phyloP scores from a whole-genome alignment of 2,797 vertebrate genomes.

The Poecilia velifera region DNA sequence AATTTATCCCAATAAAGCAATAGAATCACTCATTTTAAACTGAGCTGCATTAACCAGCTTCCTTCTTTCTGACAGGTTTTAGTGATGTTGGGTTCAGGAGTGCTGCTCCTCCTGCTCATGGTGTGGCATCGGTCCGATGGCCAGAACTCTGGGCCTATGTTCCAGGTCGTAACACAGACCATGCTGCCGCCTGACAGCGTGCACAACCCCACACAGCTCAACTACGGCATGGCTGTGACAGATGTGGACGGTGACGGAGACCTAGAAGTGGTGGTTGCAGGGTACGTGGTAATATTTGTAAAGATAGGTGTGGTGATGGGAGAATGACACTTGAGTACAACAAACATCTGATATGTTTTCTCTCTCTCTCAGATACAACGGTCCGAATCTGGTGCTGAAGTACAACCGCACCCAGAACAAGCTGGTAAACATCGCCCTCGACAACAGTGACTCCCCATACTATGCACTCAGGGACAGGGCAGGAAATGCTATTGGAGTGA shows the following conservation, averaged over 20 bases:
- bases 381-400: slow-evolving; percentile 94
- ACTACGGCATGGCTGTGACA: slow-evolving; percentile 93
- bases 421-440: slow-evolving; percentile 88
- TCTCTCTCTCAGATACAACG: slow-evolving; percentile 85
- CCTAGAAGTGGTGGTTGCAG: slow-evolving; percentile 91
- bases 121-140: slow-evolving; percentile 48
- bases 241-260: slow-evolving; percentile 91
- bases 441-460: slow-evolving; percentile 87
- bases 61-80: slow-evolving; percentile 26
- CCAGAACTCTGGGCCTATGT: slow-evolving; percentile 80
- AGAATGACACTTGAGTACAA: neutral
- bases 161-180: slow-evolving; percentile 81
- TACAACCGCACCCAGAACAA: slow-evolving; percentile 80
- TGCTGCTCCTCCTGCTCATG: slow-evolving; percentile 63
- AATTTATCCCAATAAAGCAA: neutral
- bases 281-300: slow-evolving; percentile 77
- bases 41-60: neutral
- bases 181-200: slow-evolving; percentile 87
- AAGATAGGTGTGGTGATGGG: neutral
- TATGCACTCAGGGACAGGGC: slow-evolving; percentile 87
- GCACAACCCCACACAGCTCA: slow-evolving; percentile 92
- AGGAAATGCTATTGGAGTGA: slow-evolving; percentile 93
- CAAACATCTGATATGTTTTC: neutral
- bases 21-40: neutral
- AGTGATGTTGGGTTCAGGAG: slow-evolving; percentile 47